A percentile compares a stretch with the other conserved stretches of the same genome.
Conservation (phyloP, 2,797 vertebrate genomes). For the Cygnus olor region DNA sequence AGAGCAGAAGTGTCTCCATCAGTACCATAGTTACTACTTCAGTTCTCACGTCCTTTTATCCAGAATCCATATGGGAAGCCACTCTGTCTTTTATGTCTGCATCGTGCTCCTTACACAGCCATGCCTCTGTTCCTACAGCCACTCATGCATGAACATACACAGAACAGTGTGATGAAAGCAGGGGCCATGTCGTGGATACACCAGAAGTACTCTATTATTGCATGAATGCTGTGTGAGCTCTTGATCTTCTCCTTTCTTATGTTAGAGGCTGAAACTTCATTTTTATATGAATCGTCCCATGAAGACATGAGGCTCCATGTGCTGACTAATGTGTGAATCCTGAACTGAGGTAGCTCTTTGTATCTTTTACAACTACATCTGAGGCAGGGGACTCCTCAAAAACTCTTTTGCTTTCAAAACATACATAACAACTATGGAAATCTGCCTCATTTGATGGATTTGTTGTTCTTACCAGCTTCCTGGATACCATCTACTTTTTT, state of each 20-base stretch:
- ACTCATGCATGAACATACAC: neutral
- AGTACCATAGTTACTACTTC: neutral
- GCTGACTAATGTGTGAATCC: neutral
- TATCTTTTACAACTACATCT: neutral
- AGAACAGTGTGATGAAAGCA: neutral
- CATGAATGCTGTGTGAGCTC: neutral
- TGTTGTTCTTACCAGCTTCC: neutral
- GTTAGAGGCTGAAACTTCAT: neutral
- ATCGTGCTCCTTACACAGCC: neutral
- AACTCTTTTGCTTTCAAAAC: neutral
- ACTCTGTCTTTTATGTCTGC: neutral
- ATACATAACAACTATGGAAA: neutral
- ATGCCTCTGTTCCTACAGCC: neutral
- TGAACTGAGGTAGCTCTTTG: neutral
- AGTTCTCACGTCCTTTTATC: neutral
- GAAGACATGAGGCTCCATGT: neutral
- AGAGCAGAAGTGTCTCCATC: neutral
- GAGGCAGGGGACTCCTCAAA: neutral
- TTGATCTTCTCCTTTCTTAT: neutral
- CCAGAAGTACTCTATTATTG: neutral
- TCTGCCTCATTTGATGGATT: neutral
- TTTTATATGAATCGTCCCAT: neutral
- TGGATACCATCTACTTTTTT: neutral
- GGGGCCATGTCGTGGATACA: neutral
- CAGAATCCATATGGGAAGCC: neutral